Base-by-base conservation (phyloP, 2,888 invertebrate genomes). In the Lypha dubia region DNA sequence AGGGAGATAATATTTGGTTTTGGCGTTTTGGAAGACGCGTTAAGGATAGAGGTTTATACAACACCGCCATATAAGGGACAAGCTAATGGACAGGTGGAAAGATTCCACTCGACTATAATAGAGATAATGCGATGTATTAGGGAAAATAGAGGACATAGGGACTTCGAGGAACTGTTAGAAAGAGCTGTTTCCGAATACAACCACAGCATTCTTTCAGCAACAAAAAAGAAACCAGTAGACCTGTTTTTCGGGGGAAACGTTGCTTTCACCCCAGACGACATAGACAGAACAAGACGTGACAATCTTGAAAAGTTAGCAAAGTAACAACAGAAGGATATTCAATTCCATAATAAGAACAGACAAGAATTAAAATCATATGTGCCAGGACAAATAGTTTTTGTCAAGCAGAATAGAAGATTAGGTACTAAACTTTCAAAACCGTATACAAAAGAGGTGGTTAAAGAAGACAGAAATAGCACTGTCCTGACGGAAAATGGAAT, bases 391-490 rank as follows among this genome's bases (percentile, higher is more conserved):
- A 17, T 46, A 46, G 13, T 46, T 17, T 46, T 46, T 46, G 46
- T 46, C 4, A 17, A 17, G 17, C n/a, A 8, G 8, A 46, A 46
- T 15, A 46, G 8, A 17, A n/a, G 24, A 24, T 13, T 56, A 11
- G 15, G 56, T 11, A 56, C 56, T 24, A 56, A 56, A 24, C 56
- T 56, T 15, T 28, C 24, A 4, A 56, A 56, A 17, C 13, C 24
- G 28, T 56, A 56, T 56, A 22, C 56, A 15, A 56, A 56, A 24
- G 56, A 56, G 28, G 13, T 56, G 11, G 56, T 56, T 13, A 28
- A 15, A 28, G 32, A 28, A 13, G 13, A 56, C 13, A 56, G 4
- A 24, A 56, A 56, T 56, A 28, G 7, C 6, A 38, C 38, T 38
- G n/a, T 38, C 13, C 11, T 38, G 38, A 38, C 28, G 7, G 56